Evolutionary conservation across 2,888 invertebrate species (phyloP).

Genomic region (Nasonovia ribisnigri): DNA sequence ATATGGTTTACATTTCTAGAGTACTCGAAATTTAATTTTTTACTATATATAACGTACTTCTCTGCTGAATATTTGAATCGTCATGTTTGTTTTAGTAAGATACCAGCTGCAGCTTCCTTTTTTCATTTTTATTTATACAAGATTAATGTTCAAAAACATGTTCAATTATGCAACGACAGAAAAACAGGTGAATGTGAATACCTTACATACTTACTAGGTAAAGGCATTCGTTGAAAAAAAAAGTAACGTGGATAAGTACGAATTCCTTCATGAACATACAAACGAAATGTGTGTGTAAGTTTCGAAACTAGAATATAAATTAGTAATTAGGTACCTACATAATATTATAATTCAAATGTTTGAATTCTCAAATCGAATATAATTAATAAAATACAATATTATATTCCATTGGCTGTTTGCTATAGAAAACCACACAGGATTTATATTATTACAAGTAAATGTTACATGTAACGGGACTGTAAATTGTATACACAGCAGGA

Average conservation of each 20-base stretch:
- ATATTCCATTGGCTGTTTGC: neutral
- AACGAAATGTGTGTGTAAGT: neutral
- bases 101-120: neutral
- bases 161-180: neutral
- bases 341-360: neutral
- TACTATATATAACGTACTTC: neutral
- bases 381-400: neutral
- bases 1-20: neutral
- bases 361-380: neutral
- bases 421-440: neutral
- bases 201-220: neutral
- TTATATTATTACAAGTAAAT: neutral
- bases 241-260: neutral
- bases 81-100: neutral
- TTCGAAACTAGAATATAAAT: neutral
- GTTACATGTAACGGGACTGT: neutral
- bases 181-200: neutral
- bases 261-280: neutral
- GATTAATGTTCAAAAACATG: conserved; percentile 15
- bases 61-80: conserved; percentile 24
- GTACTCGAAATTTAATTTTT: neutral
- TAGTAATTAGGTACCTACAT: neutral
- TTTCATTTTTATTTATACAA: neutral
- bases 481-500: neutral
- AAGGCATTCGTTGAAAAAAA: neutral